Base-by-base conservation (phyloP, 2,113 vertebrate genomes). In the Genyomyrus donnyi region DNA sequence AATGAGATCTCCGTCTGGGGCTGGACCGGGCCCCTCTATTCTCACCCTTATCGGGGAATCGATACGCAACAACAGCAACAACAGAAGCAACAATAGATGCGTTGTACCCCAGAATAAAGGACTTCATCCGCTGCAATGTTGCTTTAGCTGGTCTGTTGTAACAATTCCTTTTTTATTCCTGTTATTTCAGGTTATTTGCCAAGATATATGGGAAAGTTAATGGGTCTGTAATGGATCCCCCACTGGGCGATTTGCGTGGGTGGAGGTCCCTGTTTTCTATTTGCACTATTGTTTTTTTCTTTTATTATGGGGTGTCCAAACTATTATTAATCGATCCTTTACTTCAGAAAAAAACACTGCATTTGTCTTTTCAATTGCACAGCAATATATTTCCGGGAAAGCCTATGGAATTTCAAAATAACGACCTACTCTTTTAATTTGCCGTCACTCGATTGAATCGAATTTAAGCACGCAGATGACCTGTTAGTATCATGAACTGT, bases 31-130 rank as follows among this genome's bases (percentile, higher is more conserved):
- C 35, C n/a, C 53, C 31, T 88, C 52, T 13, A 9, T 24, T 24
- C 53, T 66, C 85, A 56, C 6, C 87, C 35, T 46, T 88, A 66
- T 88, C 35, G 10, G 50, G 49, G 85, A 45, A 88, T 88, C 87
- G 58, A 66, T 46, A 66, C 21, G 4, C 56, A 88, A 45, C 53
- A 62, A 42, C 46, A 49, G 83, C 83, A 85, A 49, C 21, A 31
- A 56, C 10, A 85, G 24, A 48, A 48, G 10, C 9, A 27, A 8
- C 19, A 46, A 49, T 42, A 27, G 9, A 58, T 24, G 50, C 17
- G 3, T 35, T 66, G 15, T 42, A 35, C 53, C 31, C 87, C 19
- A 27, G 35, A 66, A 66, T 88, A 62, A 88, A 66, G 24, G 48
- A 62, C 9, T 87, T 58, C 31, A 39, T 35, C 31, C 31, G 19